These are phyloP conservation scores for Acleris sparsana DNA, from an alignment of 2,888 invertebrate species.

Conservation along the genomic window DNA sequence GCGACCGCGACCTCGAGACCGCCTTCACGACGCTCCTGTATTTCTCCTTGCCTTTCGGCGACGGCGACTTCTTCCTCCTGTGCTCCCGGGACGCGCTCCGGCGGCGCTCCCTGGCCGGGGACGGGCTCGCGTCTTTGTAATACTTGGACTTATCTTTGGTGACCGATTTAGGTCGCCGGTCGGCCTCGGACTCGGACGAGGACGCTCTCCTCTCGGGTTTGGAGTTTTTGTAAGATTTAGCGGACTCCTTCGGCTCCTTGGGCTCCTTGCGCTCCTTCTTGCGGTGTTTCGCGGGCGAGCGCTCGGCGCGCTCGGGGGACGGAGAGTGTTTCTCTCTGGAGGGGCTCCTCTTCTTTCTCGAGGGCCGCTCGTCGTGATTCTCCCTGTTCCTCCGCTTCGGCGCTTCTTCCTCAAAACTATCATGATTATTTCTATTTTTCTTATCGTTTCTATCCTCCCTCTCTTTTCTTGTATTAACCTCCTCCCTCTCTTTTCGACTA, in stretches of 20 bases:
- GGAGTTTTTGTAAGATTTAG: conserved; percentile 57
- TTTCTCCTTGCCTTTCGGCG: conserved; percentile 54
- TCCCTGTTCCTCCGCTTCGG: conserved; percentile 45
- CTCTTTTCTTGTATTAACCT: conserved; percentile 40
- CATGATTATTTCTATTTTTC: conserved; percentile 43
- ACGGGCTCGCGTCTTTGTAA: conserved; percentile 52
- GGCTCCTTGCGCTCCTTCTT: conserved; percentile 56
- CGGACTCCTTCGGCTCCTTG: conserved; percentile 54
- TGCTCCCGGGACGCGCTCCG: conserved; percentile 57
- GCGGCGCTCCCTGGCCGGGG: conserved; percentile 49
- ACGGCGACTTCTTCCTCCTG: conserved; percentile 54
- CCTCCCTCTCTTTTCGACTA: no score
- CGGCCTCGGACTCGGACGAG: conserved; percentile 64
- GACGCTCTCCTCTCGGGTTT: conserved; percentile 52
- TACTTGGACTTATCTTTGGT: conserved; percentile 55
- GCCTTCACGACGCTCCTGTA: conserved; percentile 52
- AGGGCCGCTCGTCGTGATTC: conserved; percentile 46
- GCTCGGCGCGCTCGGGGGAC: conserved; percentile 51
- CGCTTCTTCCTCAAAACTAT: conserved; percentile 50
- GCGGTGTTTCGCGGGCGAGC: conserved; percentile 53
- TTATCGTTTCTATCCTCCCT: conserved; percentile 47
- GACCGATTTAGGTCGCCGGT: conserved; percentile 48
- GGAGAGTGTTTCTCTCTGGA: conserved; percentile 57
- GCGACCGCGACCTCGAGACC: conserved; percentile 49
- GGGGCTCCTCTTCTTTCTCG: conserved; percentile 55